Conservation (phyloP, 2,888 invertebrate species). For the Octodonta nipae region DNA sequence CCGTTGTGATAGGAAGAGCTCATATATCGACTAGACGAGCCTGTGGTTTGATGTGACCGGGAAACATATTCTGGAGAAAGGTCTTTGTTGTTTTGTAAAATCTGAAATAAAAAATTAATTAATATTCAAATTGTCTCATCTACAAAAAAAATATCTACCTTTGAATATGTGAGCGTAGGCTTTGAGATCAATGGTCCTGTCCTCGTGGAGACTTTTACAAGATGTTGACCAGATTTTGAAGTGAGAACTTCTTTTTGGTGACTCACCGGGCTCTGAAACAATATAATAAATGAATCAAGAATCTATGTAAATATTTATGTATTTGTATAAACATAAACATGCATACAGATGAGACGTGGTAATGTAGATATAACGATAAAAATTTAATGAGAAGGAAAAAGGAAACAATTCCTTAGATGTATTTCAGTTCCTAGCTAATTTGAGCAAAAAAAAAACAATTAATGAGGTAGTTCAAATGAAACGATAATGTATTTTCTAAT, state of each 20-base stretch:
- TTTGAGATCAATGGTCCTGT: constrained; percentile 30
- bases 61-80: constrained; percentile 29
- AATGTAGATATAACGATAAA: no score
- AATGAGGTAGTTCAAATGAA: no score
- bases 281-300: no score
- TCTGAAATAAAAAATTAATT: constrained; percentile 17
- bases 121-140: background rate
- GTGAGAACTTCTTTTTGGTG: constrained; percentile 32
- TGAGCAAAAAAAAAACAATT: no score
- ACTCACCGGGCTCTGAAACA: constrained; percentile 33
- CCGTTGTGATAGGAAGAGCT: constrained; percentile 30
- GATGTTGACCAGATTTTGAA: constrained; percentile 28
- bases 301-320: no score
- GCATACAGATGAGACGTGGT: no score
- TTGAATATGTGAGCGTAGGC: constrained; percentile 28
- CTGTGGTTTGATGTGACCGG: constrained; percentile 22
- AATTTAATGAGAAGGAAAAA: no score
- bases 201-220: constrained; percentile 29
- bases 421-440: no score
- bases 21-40: constrained; percentile 28
- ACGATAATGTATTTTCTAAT: no score
- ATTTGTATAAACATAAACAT: no score
- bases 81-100: constrained; percentile 30
- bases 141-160: constrained; percentile 19
- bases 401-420: no score